Percentiles rank a stretch among this genome's conserved stretches.
phyloP scores from a whole-genome alignment of 2,888 invertebrate genomes.

The Pyrrhosoma nymphula region DNA sequence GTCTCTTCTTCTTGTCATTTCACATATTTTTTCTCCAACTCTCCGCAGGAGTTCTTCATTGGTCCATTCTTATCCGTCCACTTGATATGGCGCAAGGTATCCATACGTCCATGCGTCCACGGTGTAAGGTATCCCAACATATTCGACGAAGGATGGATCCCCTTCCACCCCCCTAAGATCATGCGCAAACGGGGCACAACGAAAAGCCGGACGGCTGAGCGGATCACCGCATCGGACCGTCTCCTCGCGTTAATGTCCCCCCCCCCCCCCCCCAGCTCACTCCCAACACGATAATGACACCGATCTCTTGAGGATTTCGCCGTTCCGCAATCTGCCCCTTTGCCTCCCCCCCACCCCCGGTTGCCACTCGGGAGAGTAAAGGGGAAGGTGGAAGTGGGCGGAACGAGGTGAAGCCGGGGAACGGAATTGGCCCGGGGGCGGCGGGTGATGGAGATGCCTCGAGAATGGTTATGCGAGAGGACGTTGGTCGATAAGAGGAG shows the following conservation, averaged over 20 bases:
- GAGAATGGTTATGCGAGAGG: background rate
- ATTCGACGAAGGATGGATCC: no score
- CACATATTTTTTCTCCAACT: no score
- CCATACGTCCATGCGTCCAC: no score
- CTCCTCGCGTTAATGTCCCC: slow-evolving; percentile 40
- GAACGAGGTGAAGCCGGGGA: background rate
- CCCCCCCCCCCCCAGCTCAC: background rate
- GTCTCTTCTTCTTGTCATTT: no score
- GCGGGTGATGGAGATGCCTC: background rate
- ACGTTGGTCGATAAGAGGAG: background rate
- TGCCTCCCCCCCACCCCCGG: background rate
- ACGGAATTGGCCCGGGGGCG: background rate
- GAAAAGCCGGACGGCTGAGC: background rate
- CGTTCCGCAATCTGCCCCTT: slow-evolving; percentile 40
- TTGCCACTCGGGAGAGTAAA: background rate
- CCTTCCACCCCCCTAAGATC: background rate
- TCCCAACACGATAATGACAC: slow-evolving; percentile 36
- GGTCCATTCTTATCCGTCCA: no score
- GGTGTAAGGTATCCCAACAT: no score
- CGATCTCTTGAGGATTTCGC: slow-evolving; percentile 39
- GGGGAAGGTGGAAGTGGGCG: background rate
- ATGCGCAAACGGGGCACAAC: background rate
- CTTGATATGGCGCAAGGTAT: no score
- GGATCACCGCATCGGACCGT: background rate
- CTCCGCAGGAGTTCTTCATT: no score